Evolutionary conservation across 2,888 invertebrate species (phyloP).

Genomic region (Stenolophus ochropezus): DNA sequence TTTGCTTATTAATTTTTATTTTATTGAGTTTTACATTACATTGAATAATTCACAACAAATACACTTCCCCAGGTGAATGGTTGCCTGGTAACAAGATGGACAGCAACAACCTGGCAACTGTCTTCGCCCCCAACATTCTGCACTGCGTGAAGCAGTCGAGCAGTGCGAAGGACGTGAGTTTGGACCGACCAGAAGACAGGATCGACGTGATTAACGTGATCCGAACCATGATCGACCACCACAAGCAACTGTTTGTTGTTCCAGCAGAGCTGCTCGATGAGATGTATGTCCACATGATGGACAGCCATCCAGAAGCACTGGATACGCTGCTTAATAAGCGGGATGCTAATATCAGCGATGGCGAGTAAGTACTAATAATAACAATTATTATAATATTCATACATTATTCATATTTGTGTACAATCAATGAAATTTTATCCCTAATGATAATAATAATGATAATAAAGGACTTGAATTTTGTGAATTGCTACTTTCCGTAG

Average conservation of each 20-base stretch:
- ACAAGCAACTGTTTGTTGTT: conserved; percentile 83
- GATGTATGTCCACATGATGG: conserved; percentile 89
- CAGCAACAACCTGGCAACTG: conserved; percentile 91
- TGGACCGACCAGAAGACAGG: conserved; percentile 86
- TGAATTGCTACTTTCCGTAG: no score
- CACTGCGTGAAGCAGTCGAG: conserved; percentile 81
- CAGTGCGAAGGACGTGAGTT: conserved; percentile 67
- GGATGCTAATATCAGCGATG: conserved; percentile 72
- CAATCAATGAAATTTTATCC: no score
- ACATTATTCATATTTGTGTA: no score
- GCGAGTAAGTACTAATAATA: conserved; percentile 70
- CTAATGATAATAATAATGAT: no score
- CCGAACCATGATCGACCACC: conserved; percentile 84
- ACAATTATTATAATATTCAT: not conserved
- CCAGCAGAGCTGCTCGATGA: conserved; percentile 90
- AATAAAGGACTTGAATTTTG: no score
- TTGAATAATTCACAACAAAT: no score
- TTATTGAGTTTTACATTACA: no score
- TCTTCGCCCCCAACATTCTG: conserved; percentile 95
- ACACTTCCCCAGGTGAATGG: conserved; percentile 76
- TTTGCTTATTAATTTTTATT: no score
- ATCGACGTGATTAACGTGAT: conserved; percentile 94
- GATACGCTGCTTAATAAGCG: conserved; percentile 78
- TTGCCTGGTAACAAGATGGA: conserved; percentile 94
- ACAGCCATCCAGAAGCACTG: conserved; percentile 87